Conservation (phyloP, 2,797 vertebrate species). For the Mergus octosetaceus region DNA sequence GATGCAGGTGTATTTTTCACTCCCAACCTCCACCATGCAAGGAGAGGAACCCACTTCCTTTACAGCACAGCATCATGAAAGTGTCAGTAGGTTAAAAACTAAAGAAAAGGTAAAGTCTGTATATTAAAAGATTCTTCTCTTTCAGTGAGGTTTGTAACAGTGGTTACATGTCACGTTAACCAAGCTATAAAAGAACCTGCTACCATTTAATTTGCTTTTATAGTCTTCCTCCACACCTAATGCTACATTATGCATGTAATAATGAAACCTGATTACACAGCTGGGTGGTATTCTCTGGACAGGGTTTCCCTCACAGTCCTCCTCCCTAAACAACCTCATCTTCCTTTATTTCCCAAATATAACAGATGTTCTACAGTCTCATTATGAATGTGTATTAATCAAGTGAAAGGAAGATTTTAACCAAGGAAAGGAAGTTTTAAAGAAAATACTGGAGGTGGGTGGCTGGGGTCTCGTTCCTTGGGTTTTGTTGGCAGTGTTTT, state of each 20-base stretch:
- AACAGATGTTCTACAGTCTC: slow-evolving; percentile 53
- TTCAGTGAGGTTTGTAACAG: not conserved
- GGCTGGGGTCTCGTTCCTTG: not conserved
- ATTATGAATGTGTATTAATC: slow-evolving; percentile 31
- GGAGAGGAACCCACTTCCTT: rapidly evolving
- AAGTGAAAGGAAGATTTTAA: not conserved
- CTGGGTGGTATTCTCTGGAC: not conserved
- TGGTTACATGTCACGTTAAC: not conserved
- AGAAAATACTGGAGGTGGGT: not conserved
- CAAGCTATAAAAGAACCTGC: not conserved
- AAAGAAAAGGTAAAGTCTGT: not conserved
- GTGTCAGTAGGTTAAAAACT: not conserved
- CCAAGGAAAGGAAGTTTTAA: not conserved
- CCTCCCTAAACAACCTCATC: slow-evolving; percentile 41
- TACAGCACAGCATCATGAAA: rapidly evolving
- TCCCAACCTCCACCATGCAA: not conserved
- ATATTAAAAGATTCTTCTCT: not conserved
- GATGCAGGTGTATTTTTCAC: not conserved
- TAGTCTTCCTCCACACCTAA: slow-evolving; percentile 15
- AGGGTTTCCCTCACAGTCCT: not conserved
- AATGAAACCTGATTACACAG: slow-evolving; percentile 64
- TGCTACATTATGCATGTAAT: not conserved
- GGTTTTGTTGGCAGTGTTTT: rapidly evolving
- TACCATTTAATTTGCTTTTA: slow-evolving; percentile 49
- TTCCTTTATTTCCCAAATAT: slow-evolving; percentile 34